Percentiles rank a stretch among this genome's conserved stretches.
Conservation (phyloP, 2,888 invertebrate genomes). For the Volucella inflata region DNA sequence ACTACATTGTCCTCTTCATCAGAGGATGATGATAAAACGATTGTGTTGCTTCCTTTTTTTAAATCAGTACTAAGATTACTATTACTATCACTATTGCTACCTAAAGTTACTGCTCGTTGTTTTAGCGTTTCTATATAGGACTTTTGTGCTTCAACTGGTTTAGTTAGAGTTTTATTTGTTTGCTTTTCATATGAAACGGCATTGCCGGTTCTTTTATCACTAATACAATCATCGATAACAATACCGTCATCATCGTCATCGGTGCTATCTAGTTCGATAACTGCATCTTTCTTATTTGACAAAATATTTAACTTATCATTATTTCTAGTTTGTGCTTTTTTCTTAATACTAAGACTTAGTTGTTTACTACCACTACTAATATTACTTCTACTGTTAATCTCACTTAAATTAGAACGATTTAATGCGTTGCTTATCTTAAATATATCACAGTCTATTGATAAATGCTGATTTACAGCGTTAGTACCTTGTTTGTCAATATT, state of each 20-base stretch:
- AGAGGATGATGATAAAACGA: conserved; percentile 36
- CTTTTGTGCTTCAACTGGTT: neutral
- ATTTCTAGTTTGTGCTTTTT: conserved; percentile 44
- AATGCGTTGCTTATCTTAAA: conserved; percentile 48
- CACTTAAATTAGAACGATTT: conserved; percentile 45
- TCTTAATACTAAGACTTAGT: conserved; percentile 55
- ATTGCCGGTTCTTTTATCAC: neutral
- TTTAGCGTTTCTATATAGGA: conserved; percentile 28
- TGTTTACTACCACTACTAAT: conserved; percentile 8
- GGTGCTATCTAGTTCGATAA: conserved; percentile 36
- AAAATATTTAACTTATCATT: conserved; percentile 30
- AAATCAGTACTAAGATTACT: neutral
- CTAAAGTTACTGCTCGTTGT: conserved; percentile 25
- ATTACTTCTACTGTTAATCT: neutral
- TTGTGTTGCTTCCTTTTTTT: neutral
- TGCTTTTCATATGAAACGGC: conserved; percentile 1
- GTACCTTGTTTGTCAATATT: conserved; percentile 50
- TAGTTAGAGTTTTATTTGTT: conserved; percentile 10
- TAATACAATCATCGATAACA: neutral
- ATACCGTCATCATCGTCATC: conserved; percentile 15
- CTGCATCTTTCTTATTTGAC: neutral
- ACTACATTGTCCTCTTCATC: conserved; percentile 29
- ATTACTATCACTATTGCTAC: neutral
- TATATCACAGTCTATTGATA: conserved; percentile 69
- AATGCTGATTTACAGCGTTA: conserved; percentile 63